Base-by-base conservation (phyloP, 2,113 vertebrate species). In the Sisor rabdophorus region DNA sequence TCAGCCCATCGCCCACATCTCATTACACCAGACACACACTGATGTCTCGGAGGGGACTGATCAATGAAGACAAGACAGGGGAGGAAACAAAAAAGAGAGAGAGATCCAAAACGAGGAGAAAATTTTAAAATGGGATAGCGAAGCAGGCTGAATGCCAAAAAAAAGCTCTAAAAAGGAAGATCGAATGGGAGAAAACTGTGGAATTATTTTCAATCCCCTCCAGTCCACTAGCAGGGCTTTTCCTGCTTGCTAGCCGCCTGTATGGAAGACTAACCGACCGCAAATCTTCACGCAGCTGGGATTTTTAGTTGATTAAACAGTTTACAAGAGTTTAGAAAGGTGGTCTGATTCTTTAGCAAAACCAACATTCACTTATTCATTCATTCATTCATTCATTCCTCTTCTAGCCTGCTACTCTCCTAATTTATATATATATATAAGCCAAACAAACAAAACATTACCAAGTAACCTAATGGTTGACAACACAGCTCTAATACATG, bases 1-100 rank as follows among this genome's bases (percentile, higher is more conserved):
- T 22, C 44, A 19, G 20, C 40, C 63, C 63, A 47, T 65, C 20
- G 63, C n/a, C 36, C 65, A 28, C 65, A 68, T 22, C 65, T 68
- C 65, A 50, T 68, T 68, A 50, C 47, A 19, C 47, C n/a, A 3
- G 44, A 68, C 65, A 19, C 44, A 19, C 44, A 50, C 24, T 26
- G 65, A 68, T 28, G 47, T 68, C 24, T 68, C 65, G 4, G 22
- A 68, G 65, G 47, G 40, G 22, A 50, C 24, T 44, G 5, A 68
- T 68, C 44, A 11, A 68, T 50, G 15, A 11, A 60, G 54, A 36
- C 2, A 8, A 30, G 16, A 40, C 8, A 40, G 17, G 7, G 22
- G 28, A n/a, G 12, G 26, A 17, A 40, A 40, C 12, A 11, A 32
- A 44, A n/a, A 8, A 40, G 12, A 26, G 19, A 32, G n/a, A 15